Conservation (phyloP, 1,140 invertebrate species). For the Trichomalopsis sarcophagae region DNA sequence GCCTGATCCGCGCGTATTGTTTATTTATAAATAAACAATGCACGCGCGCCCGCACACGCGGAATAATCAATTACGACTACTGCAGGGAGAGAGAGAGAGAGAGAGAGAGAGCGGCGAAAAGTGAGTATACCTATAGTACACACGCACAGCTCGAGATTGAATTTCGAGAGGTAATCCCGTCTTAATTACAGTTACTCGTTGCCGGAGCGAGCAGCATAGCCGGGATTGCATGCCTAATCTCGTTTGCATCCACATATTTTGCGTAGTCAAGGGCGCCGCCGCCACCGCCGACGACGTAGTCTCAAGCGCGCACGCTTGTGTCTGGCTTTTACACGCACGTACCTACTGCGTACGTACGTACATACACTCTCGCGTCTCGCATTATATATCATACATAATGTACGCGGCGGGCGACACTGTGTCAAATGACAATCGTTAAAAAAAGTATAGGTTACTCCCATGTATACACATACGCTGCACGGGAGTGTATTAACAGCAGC, state of each 20-base stretch:
- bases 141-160: conserved; percentile 35
- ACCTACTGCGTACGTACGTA: background rate
- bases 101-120: conserved; percentile 16
- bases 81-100: background rate
- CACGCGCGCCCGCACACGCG: background rate
- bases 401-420: conserved; percentile 14
- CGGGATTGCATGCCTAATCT: conserved; percentile 44
- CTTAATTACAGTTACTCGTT: conserved; percentile 48
- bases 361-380: background rate
- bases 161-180: conserved; percentile 52
- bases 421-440: conserved; percentile 22
- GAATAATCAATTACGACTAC: conserved; percentile 24
- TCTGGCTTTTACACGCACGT: background rate
- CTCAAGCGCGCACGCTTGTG: background rate
- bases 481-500: background rate
- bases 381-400: background rate
- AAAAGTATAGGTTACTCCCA: conserved; percentile 1
- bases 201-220: conserved; percentile 3
- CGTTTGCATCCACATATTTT: conserved; percentile 49
- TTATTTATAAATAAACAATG: background rate
- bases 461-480: background rate
- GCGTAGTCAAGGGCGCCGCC: conserved; percentile 1
- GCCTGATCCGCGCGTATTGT: background rate
- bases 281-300: background rate
- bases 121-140: background rate